A percentile compares a stretch with the other conserved stretches of the same genome.
Conservation (phyloP, 2,113 vertebrate species). For the Eolophus roseicapilla region DNA sequence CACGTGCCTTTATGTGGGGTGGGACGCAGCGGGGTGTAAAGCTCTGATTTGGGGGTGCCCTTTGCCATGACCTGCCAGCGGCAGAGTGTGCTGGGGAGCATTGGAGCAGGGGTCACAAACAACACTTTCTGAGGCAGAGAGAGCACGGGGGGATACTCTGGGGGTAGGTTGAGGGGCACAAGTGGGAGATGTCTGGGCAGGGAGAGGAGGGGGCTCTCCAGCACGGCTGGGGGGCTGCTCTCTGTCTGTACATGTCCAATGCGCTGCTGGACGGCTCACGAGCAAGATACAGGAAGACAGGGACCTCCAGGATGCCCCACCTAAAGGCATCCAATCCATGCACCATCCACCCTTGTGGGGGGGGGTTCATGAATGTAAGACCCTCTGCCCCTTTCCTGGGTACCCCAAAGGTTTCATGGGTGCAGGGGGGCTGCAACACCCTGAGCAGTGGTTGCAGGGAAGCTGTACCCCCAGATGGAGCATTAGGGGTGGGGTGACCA, state of each 20-base stretch:
- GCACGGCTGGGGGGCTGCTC: not conserved
- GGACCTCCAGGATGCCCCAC: not conserved
- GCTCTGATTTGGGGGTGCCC: not conserved
- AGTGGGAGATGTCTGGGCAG: no score
- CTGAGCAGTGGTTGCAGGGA: not conserved
- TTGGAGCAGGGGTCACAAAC: rapidly evolving
- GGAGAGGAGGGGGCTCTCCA: no score
- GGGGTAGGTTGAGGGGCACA: not conserved
- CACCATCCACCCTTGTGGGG: rapidly evolving
- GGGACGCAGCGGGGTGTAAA: not conserved
- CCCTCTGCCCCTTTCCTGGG: not conserved
- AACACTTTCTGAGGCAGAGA: not conserved
- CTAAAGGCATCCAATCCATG: rapidly evolving
- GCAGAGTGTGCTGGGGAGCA: not conserved
- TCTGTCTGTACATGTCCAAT: not conserved
- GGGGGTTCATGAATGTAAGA: not conserved
- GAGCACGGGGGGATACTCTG: not conserved
- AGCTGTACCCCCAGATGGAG: rapidly evolving
- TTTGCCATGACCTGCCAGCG: not conserved
- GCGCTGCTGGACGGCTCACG: rapidly evolving
- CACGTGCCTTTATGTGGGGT: not conserved
- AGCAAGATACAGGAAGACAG: not conserved
- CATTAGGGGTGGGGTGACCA: rapidly evolving
- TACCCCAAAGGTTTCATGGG: not conserved
- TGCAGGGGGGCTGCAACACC: not conserved